Evolutionary conservation across 2,888 invertebrate species (phyloP).

Genomic region (Chrysolina americana): DNA sequence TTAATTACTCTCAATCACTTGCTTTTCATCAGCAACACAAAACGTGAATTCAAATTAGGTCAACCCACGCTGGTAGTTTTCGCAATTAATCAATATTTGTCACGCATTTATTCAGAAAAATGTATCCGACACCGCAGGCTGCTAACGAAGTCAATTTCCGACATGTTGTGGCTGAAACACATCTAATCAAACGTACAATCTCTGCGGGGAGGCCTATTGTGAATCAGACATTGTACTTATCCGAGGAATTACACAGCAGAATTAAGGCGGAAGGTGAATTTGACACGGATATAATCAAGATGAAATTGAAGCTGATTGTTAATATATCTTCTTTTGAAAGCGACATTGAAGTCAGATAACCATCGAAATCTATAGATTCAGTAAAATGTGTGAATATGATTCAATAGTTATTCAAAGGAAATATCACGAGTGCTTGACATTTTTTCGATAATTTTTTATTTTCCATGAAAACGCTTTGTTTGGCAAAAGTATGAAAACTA

Average conservation of each 20-base stretch:
- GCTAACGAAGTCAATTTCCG: slow-evolving; percentile 55
- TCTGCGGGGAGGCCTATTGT: slow-evolving; percentile 47
- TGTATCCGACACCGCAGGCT: slow-evolving; percentile 49
- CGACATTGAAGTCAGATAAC: neutral
- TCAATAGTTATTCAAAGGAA: too few species aligned
- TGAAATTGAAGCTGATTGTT: neutral
- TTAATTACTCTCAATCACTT: slow-evolving; percentile 8
- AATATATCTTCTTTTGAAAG: neutral
- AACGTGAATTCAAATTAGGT: slow-evolving; percentile 14
- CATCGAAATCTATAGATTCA: neutral
- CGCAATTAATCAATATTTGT: slow-evolving; percentile 54
- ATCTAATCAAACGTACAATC: slow-evolving; percentile 47
- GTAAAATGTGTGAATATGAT: too few species aligned
- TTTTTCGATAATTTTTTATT: too few species aligned
- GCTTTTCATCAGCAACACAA: slow-evolving; percentile 12
- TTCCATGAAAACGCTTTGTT: too few species aligned
- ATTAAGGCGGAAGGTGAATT: slow-evolving; percentile 20
- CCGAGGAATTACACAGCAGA: neutral
- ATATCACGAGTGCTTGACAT: too few species aligned
- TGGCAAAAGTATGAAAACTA: too few species aligned
- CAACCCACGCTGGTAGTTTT: slow-evolving; percentile 28
- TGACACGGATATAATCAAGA: neutral
- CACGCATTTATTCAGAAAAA: slow-evolving; percentile 46
- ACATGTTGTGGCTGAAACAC: slow-evolving; percentile 49
- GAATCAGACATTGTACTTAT: slow-evolving; percentile 29